Evolutionary conservation across 2,113 vertebrate species (phyloP), one percentile per base, ranked within the genome.

Genomic region (Datnioides undecimradiatus): DNA sequence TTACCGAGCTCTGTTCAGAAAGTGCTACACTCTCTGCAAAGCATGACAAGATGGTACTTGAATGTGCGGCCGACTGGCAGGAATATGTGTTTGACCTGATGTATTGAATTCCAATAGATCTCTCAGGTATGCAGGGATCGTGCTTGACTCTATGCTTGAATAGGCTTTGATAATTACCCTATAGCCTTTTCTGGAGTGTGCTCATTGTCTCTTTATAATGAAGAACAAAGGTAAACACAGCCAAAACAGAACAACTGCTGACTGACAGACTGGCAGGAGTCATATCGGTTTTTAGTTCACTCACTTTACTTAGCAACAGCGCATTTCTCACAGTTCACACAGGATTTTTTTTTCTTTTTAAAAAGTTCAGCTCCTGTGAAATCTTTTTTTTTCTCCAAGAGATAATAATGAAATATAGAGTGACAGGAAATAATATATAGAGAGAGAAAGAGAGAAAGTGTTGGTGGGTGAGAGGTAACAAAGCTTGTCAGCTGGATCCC

Each of bases 111-210:
- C 58, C 79, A 79, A 76, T 82, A 77, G 55, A 87, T 68, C 78
- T 63, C 71, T 82, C 57, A 80, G 79, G 79, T 75, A 78, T 74
- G 63, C 77, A 63, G 67, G 51, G 45, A 65, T 78, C 8, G 7
- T 13, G 57, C 72, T 83, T 9, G n/a, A 71, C 66, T 83, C 48
- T n/a, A 31, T 66, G 80, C 77, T 84, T 87, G 73, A 76, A 79
- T 88, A 69, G 76, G 84, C 79, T 90, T 85, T 81, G 68, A 85
- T 92, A 87, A 92, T 89, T 88, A 87, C 68, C 76, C 69, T 63
- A 9, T 69, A 59, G 79, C 68, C 45, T 86, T 85, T 79, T 78
- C 75, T 73, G 62, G 45, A 77, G 80, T 59, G 60, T 49, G 66
- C 73, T 83, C 78, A 70, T 76, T 83, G 84, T 87, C 80, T 81